Evolutionary conservation across 2,113 vertebrate species (phyloP).

Genomic region (Trochalopteron elliotii): DNA sequence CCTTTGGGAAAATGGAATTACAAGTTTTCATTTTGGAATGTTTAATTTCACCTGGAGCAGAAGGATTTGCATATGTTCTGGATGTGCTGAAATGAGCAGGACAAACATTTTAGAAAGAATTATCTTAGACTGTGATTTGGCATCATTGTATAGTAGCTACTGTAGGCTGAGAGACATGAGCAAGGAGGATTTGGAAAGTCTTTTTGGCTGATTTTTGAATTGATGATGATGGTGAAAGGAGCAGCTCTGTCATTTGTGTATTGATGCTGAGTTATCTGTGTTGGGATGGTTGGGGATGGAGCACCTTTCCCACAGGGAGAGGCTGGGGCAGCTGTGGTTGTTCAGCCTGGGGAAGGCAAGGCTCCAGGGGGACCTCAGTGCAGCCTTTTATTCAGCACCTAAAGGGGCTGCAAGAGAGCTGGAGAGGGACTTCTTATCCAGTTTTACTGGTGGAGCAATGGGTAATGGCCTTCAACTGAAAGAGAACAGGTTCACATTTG

Average conservation of each 20-base stretch:
- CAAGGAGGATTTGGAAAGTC: not conserved
- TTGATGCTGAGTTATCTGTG: not conserved
- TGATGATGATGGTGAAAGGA: not conserved
- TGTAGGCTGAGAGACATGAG: not conserved
- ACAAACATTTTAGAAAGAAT: not conserved
- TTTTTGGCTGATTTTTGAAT: not conserved
- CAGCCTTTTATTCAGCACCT: not conserved
- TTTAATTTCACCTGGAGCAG: not conserved
- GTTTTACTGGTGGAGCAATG: too few species aligned
- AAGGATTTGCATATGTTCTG: not conserved
- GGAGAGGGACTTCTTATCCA: not conserved
- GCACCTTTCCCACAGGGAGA: not conserved
- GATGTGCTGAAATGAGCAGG: not conserved
- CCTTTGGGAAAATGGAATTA: not conserved
- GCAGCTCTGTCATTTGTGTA: not conserved
- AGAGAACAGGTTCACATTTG: not conserved
- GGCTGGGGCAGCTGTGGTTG: not conserved
- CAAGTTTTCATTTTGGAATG: not conserved
- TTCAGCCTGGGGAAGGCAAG: not conserved
- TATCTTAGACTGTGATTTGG: not conserved
- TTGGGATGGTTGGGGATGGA: not conserved
- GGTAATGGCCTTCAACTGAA: not conserved
- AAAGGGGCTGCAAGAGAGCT: not conserved
- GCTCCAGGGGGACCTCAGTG: not conserved
- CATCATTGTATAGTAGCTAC: not conserved